These are phyloP conservation scores for Yoshiicerus persimilis DNA, from an alignment of 1,140 invertebrate genomes.

Conservation along the genomic window DNA sequence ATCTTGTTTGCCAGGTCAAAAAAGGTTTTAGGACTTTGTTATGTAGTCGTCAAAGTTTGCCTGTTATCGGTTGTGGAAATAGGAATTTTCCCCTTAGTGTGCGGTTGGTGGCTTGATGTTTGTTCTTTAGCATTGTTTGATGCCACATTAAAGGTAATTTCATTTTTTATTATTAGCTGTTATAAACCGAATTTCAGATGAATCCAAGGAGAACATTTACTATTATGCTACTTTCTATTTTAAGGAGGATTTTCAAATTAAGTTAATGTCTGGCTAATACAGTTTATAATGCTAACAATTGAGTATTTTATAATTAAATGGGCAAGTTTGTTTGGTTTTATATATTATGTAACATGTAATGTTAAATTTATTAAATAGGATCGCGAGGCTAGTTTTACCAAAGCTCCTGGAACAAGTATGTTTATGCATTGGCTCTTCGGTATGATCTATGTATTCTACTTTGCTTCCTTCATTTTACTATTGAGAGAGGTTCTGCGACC, in stretches of 20 bases:
- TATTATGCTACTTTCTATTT: too few relatives aligned
- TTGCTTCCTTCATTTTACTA: conserved; percentile 93
- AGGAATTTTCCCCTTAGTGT: conserved; percentile 91
- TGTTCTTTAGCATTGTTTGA: conserved; percentile 95
- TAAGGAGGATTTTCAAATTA: too few relatives aligned
- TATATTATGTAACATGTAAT: neutral
- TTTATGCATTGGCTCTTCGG: conserved; percentile 99
- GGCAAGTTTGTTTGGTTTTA: too few relatives aligned
- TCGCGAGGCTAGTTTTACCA: conserved; percentile 79
- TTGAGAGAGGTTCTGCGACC: conserved; percentile 91
- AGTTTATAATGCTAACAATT: too few relatives aligned
- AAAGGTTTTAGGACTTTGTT: conserved; percentile 87
- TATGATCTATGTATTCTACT: conserved; percentile 99
- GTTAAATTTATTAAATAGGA: conserved; percentile 52
- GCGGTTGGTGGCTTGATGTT: conserved; percentile 99
- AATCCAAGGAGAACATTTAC: too few relatives aligned
- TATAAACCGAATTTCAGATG: too few relatives aligned
- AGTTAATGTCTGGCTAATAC: too few relatives aligned
- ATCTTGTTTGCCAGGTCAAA: conserved; percentile 75
- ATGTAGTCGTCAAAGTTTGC: conserved; percentile 94
- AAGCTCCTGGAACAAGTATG: conserved; percentile 91
- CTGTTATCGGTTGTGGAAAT: conserved; percentile 92
- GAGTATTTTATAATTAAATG: too few relatives aligned
- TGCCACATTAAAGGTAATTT: conserved; percentile 77
- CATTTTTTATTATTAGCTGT: too few relatives aligned